These are phyloP conservation scores for Urophycis tenuis DNA, from an alignment of 2,797 vertebrate genomes.

Conservation along the genomic window DNA sequence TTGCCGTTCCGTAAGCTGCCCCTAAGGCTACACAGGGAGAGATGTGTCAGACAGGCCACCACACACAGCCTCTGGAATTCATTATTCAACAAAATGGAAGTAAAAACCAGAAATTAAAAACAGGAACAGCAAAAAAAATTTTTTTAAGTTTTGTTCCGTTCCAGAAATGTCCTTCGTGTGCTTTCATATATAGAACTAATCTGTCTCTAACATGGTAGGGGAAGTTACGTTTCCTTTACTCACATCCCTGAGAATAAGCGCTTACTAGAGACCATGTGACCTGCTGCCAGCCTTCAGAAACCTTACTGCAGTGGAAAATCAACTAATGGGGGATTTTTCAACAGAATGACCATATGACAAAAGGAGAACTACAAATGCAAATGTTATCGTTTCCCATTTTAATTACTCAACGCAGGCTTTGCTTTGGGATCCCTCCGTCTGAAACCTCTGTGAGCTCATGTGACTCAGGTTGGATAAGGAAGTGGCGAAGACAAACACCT, in stretches of 20 bases:
- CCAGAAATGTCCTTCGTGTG: no score
- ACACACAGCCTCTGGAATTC: not conserved
- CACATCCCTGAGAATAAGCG: no score
- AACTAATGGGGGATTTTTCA: not conserved
- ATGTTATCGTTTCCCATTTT: not conserved
- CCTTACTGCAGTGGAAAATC: not conserved
- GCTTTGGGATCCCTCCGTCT: not conserved
- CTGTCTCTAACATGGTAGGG: not conserved
- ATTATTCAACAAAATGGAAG: no score
- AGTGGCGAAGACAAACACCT: not conserved
- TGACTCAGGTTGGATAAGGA: not conserved
- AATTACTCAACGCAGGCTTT: not conserved
- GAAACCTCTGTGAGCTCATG: not conserved
- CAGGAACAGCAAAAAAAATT: no score
- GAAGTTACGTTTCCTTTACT: not conserved
- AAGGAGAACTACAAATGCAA: not conserved
- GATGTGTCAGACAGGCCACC: not conserved
- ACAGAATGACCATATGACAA: not conserved
- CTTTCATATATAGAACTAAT: not conserved
- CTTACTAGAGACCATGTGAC: not conserved
- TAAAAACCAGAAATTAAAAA: no score
- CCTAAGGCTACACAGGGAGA: slow-evolving; percentile 77
- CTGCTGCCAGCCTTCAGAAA: not conserved
- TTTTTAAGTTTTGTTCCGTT: no score
- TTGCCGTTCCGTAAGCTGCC: slow-evolving; percentile 96